Conservation (phyloP, 2,113 vertebrate species). For the Sinocyclocheilus maitianheensis region DNA sequence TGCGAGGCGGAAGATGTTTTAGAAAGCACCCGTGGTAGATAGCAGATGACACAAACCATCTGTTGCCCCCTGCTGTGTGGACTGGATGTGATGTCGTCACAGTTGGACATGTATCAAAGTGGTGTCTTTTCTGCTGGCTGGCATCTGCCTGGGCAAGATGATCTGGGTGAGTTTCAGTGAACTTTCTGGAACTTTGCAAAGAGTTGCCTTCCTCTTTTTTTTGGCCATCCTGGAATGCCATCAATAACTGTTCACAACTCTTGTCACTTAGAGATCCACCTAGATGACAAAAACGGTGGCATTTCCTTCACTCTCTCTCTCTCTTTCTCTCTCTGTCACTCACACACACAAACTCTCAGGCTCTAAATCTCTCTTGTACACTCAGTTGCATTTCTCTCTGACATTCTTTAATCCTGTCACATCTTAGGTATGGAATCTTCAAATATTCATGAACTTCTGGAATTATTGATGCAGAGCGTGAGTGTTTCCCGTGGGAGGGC, state of each 20-base stretch:
- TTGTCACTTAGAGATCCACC: conserved; percentile 6
- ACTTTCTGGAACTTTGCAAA: conserved; percentile 28
- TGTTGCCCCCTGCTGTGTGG: conserved; percentile 42
- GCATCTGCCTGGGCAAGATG: conserved; percentile 47
- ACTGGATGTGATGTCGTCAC: conserved; percentile 48
- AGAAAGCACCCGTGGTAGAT: conserved; percentile 23
- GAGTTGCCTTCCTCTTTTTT: neutral
- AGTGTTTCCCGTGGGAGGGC: conserved; percentile 24
- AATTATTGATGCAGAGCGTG: conserved; percentile 42
- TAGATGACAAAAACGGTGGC: neutral
- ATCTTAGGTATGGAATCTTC: conserved; percentile 41
- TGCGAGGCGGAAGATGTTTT: conserved; percentile 8
- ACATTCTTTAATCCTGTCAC: conserved; percentile 28
- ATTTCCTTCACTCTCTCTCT: neutral
- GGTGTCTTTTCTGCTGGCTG: conserved; percentile 24
- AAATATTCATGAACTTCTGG: conserved; percentile 55
- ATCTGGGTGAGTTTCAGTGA: conserved; percentile 22
- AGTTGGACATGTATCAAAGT: conserved; percentile 53
- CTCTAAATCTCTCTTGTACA: conserved; percentile 14
- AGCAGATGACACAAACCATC: conserved; percentile 51
- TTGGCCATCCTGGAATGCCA: neutral
- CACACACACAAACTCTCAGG: neutral
- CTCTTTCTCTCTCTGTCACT: neutral
- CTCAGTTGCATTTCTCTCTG: neutral
- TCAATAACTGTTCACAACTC: conserved; percentile 1